Conservation (phyloP, 2,888 invertebrate genomes). For the Hydrotaea cyrtoneurina region DNA sequence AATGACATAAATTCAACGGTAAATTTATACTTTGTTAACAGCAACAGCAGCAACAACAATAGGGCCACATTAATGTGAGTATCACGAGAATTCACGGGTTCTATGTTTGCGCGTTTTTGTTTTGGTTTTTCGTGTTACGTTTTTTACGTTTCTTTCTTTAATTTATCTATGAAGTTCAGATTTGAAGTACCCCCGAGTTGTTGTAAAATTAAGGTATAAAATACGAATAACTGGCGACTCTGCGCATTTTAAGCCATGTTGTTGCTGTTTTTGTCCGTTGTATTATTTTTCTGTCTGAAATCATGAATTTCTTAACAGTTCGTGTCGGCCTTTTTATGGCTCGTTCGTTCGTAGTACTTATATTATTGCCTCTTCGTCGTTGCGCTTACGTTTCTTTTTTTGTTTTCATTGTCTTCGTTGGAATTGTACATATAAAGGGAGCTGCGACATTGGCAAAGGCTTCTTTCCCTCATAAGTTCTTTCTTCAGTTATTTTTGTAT, state of each 20-base stretch:
- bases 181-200: background rate
- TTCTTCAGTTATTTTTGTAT: background rate
- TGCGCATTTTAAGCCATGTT: background rate
- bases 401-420: conserved; percentile 29
- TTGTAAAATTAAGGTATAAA: conserved; percentile 1
- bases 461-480: background rate
- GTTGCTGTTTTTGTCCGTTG: background rate
- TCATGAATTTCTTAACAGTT: conserved; percentile 38
- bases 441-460: background rate
- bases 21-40: conserved; percentile 71
- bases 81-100: conserved; percentile 46
- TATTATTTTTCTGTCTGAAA: background rate
- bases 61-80: conserved; percentile 39
- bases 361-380: too few species aligned
- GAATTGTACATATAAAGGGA: conserved; percentile 11
- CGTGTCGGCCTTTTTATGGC: background rate
- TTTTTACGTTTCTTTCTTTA: background rate
- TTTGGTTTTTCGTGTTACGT: background rate
- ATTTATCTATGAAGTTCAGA: conserved; percentile 12
- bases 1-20: conserved; percentile 76
- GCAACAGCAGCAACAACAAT: conserved; percentile 49
- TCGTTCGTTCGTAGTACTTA: conserved; percentile 34
- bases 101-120: conserved; percentile 3
- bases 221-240: too few species aligned
- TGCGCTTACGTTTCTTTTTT: too few species aligned